A percentile compares a stretch with the other conserved stretches of the same genome.
Evolutionary conservation across 92 coral and sea anemone genomes (phyloP).

Genomic region (Meandrina meandrites): DNA sequence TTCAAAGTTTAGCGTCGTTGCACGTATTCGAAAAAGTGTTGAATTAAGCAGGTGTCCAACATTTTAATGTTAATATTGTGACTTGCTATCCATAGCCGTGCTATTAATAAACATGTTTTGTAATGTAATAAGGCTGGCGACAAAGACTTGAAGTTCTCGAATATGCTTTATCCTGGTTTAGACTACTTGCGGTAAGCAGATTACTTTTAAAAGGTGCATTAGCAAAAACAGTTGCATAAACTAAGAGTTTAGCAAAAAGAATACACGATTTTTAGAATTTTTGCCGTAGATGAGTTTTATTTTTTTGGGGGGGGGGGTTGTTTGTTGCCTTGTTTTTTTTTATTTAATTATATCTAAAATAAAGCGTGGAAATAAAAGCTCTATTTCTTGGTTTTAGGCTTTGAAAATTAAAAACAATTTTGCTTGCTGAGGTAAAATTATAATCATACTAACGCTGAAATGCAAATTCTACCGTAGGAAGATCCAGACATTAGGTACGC

Average conservation of each 20-base stretch:
- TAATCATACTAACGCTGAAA: neutral
- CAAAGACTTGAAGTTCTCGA: neutral
- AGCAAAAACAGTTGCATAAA: neutral
- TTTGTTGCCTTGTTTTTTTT: neutral
- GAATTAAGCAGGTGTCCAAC: constrained; percentile 17
- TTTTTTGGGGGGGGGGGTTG: neutral
- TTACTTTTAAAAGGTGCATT: neutral
- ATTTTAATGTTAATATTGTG: neutral
- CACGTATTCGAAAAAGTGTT: neutral
- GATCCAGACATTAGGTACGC: neutral
- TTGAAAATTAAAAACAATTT: neutral
- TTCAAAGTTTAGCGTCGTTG: neutral
- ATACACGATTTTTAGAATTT: neutral
- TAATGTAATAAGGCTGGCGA: neutral
- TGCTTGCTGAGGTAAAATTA: neutral
- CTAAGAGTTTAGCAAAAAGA: neutral
- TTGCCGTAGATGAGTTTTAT: neutral
- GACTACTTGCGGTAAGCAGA: neutral
- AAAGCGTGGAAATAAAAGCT: neutral
- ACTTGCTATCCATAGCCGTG: neutral
- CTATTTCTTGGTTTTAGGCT: neutral
- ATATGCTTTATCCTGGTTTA: neutral
- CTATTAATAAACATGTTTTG: neutral
- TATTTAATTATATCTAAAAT: neutral
- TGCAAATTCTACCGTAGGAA: neutral